These are phyloP conservation scores for Sisor rabdophorus DNA, from an alignment of 2,113 vertebrate species.

Conservation along the genomic window DNA sequence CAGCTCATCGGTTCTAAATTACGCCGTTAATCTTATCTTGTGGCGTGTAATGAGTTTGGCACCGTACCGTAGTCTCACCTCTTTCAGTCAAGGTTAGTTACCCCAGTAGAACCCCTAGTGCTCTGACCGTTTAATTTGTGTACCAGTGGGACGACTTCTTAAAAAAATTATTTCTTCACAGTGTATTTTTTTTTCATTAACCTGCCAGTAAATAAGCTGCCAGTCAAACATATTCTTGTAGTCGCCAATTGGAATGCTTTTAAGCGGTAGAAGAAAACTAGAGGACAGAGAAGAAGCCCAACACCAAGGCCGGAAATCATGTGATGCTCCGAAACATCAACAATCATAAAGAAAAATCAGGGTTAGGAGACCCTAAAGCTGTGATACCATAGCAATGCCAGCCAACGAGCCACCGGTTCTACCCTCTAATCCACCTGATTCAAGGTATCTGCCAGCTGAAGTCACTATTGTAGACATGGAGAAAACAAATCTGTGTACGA, in stretches of 20 bases:
- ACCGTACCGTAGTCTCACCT: background rate
- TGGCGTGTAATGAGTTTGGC: background rate
- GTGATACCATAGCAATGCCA: background rate
- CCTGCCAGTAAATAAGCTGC: no score
- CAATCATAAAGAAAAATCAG: background rate
- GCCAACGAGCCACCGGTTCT: background rate
- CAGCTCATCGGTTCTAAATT: background rate
- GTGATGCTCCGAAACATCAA: no score
- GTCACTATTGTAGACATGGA: background rate
- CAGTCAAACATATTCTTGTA: no score
- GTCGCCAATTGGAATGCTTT: no score
- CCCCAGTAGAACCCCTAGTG: background rate
- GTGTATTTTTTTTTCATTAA: no score
- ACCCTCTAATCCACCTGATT: background rate
- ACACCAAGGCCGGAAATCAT: no score
- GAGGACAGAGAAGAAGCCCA: background rate
- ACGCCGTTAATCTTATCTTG: background rate
- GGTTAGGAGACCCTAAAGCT: background rate
- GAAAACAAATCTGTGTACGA: background rate
- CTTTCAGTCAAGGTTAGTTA: conserved; percentile 7
- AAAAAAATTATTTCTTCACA: no score
- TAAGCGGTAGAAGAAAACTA: background rate
- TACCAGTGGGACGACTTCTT: background rate
- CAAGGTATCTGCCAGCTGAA: background rate
- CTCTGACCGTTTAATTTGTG: background rate